These are phyloP conservation scores for Botia almorhae DNA, from an alignment of 2,797 vertebrate species.

Conservation along the genomic window DNA sequence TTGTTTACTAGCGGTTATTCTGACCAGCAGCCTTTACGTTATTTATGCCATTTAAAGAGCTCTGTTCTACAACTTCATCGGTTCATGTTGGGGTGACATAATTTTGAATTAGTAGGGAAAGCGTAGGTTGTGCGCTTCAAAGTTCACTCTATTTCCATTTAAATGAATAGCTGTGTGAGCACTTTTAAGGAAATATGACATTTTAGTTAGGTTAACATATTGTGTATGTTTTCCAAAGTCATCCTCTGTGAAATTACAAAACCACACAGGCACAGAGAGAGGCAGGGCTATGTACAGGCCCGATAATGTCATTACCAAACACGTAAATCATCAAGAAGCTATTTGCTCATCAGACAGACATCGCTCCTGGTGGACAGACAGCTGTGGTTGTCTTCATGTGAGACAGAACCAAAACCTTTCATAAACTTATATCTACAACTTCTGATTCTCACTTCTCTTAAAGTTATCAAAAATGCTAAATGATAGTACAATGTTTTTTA, in stretches of 20 bases:
- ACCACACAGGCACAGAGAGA: slow-evolving; percentile 53
- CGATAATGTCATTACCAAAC: slow-evolving; percentile 57
- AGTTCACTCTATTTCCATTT: slow-evolving; percentile 64
- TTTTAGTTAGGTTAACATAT: slow-evolving; percentile 63
- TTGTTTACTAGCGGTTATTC: slow-evolving; percentile 51
- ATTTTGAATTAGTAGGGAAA: slow-evolving; percentile 55
- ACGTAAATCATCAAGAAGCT: slow-evolving; percentile 56
- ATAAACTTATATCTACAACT: slow-evolving; percentile 18
- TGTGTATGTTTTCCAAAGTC: slow-evolving; percentile 62
- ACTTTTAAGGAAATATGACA: slow-evolving; percentile 63
- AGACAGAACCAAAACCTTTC: slow-evolving; percentile 23
- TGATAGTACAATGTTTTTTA: too few relatives aligned
- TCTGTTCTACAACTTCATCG: slow-evolving; percentile 47
- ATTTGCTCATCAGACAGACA: slow-evolving; percentile 39
- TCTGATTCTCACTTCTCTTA: too few relatives aligned
- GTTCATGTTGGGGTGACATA: slow-evolving; percentile 50
- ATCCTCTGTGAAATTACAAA: slow-evolving; percentile 64
- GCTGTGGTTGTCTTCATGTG: slow-evolving; percentile 37
- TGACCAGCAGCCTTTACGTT: slow-evolving; percentile 35
- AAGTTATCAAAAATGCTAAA: too few relatives aligned
- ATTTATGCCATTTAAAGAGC: slow-evolving; percentile 46
- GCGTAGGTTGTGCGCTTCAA: slow-evolving; percentile 53
- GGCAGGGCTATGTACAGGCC: slow-evolving; percentile 41
- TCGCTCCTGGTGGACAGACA: slow-evolving; percentile 44
- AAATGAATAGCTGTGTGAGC: slow-evolving; percentile 61